Base-by-base conservation (phyloP, 1,140 invertebrate species). In the Dinothrombium tinctorium region DNA sequence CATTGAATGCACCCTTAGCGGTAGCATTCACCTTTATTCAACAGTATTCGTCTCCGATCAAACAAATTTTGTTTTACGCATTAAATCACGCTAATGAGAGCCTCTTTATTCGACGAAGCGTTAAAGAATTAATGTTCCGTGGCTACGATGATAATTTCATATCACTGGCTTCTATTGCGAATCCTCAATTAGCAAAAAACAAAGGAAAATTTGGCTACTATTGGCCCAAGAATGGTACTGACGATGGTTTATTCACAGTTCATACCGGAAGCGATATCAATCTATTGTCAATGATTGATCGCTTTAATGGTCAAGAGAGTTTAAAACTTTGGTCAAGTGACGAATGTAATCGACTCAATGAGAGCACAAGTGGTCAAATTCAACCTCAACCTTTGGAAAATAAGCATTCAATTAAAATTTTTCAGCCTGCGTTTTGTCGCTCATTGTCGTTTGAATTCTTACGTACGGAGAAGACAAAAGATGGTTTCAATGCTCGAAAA, bases 1-100 rank as follows among this genome's bases (percentile, higher is more conserved):
- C 87, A 0, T 74, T 83, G 11, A 92, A 92, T 54, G 75, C 87
- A 52, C 78, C 82, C 31, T 76, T 87, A 69, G 60, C 86, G 54
- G 82, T 82, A 8, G 80, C 77, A 9, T 78, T 73, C 7, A 78
- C 81, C 52, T 80, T 78, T 25, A 23, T 60, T 9, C 47, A 53
- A 36, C 46, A 78, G 54, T n/a, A n/a, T n/a, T 76, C 80, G 1
- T 73, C 76, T 0, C 62, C 76, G 23, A 77, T 82, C 53, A 65
- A 83, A 1, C 66, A 80, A 23, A 59, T 82, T 4, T 77, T 78
- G n/a, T 79, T 86, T 71, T 79, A 78, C 42, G 53, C 86, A 49
- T 74, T 87, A 71, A 77, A 83, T 51, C 80, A 83, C 37, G 59
- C 83, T 31, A 79, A 81, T 52, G 79, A 89, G 48, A 77, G 79